These are phyloP conservation scores for Myotis findleyi DNA, from an alignment of 2,797 vertebrate genomes.

Conservation along the genomic window DNA sequence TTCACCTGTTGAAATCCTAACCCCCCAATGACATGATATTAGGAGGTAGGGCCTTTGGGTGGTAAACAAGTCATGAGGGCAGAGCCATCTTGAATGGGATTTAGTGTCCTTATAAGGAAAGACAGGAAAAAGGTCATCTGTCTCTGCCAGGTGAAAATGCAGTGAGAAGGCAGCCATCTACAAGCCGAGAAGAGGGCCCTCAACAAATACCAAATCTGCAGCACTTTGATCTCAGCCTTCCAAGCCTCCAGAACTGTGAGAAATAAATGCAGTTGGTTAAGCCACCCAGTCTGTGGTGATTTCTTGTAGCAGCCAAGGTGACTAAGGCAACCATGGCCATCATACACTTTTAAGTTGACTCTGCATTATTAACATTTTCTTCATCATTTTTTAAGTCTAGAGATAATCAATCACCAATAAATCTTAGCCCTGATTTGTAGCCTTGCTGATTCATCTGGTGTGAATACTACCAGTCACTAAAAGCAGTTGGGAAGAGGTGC, in stretches of 20 bases:
- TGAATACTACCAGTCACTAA: not conserved
- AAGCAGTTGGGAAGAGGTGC: not conserved
- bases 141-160: not conserved
- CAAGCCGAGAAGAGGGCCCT: not conserved
- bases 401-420: not conserved
- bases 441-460: not conserved
- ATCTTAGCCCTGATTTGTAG: not conserved
- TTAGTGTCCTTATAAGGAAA: not conserved
- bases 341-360: not conserved
- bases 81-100: not conserved
- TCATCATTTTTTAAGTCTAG: constrained; percentile 16
- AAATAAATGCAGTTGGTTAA: not conserved
- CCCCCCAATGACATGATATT: not conserved
- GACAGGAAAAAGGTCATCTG: not conserved
- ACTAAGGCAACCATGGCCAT: not conserved
- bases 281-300: not conserved
- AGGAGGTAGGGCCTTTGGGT: not conserved
- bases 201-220: not conserved
- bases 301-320: not conserved
- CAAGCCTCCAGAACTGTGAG: not conserved
- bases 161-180: not conserved
- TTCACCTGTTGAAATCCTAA: not conserved
- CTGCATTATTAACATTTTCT: constrained; percentile 13
- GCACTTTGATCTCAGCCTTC: not conserved
- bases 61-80: not conserved